phyloP scores from a whole-genome alignment of 2,113 vertebrate species.

The Rhinolophus sinicus region DNA sequence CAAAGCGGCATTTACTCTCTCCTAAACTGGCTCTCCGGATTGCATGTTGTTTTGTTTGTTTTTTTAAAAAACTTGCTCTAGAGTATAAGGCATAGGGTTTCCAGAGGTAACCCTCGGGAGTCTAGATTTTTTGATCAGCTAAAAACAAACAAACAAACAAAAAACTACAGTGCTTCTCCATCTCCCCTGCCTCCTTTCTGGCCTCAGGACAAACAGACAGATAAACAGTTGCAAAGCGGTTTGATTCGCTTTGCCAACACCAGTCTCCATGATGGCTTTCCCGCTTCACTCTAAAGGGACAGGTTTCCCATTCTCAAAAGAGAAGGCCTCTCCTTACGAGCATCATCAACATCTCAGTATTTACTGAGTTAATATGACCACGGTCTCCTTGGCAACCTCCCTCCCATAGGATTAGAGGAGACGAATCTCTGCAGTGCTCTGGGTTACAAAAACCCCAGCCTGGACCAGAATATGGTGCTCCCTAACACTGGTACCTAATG shows the following conservation, averaged over 20 bases:
- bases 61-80: neutral
- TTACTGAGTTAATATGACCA: constrained; percentile 35
- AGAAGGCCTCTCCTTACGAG: neutral
- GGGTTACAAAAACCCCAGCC: neutral
- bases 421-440: neutral
- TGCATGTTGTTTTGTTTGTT: too few relatives aligned
- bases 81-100: neutral
- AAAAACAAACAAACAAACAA: neutral
- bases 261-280: neutral
- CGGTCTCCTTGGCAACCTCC: constrained; percentile 70
- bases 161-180: neutral
- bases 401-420: neutral
- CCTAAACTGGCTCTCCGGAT: neutral
- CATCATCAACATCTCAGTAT: neutral
- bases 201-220: neutral
- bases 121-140: neutral
- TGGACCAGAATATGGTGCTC: neutral
- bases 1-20: neutral
- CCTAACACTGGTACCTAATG: neutral
- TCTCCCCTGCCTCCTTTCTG: too few relatives aligned
- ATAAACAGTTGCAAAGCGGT: neutral
- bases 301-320: neutral
- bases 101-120: neutral
- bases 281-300: neutral
- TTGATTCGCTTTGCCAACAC: neutral